Conservation (phyloP, 2,888 invertebrate species). For the Fissipunctia ypsillon region DNA sequence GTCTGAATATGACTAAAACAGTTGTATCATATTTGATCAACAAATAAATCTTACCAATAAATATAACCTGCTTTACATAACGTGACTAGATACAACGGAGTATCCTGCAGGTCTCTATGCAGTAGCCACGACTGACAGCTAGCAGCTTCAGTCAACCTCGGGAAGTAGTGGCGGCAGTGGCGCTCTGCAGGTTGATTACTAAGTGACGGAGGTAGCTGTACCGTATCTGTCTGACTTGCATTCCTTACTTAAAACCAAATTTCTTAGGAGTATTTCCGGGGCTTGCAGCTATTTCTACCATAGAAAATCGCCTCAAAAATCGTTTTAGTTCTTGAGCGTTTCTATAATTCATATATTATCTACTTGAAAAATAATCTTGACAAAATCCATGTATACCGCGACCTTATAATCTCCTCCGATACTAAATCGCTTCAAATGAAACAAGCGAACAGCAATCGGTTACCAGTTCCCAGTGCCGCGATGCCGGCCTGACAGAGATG, state of each 20-base stretch:
- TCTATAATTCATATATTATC: too few relatives aligned
- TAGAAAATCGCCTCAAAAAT: too few relatives aligned
- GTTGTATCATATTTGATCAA: not conserved
- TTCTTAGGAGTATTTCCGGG: not conserved
- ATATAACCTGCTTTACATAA: not conserved
- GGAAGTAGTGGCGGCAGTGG: constrained; percentile 31
- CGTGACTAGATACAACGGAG: not conserved
- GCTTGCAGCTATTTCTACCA: not conserved
- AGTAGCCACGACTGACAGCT: not conserved
- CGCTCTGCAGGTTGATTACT: constrained; percentile 49
- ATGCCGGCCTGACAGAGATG: constrained; percentile 63
- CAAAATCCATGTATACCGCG: not conserved
- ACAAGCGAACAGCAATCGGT: constrained; percentile 62
- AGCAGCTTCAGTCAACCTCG: constrained; percentile 48
- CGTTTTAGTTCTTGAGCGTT: not conserved
- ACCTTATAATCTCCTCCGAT: constrained; percentile 18
- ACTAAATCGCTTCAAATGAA: constrained; percentile 48
- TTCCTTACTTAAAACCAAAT: constrained; percentile 7
- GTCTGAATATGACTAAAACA: not conserved
- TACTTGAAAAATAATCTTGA: not conserved
- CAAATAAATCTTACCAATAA: not conserved
- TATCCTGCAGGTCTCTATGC: not conserved
- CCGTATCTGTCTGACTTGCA: not conserved
- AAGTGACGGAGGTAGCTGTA: constrained; percentile 22
- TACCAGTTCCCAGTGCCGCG: constrained; percentile 49